phyloP scores from a whole-genome alignment of 2,888 invertebrate genomes.

The Agapostemon virescens region DNA sequence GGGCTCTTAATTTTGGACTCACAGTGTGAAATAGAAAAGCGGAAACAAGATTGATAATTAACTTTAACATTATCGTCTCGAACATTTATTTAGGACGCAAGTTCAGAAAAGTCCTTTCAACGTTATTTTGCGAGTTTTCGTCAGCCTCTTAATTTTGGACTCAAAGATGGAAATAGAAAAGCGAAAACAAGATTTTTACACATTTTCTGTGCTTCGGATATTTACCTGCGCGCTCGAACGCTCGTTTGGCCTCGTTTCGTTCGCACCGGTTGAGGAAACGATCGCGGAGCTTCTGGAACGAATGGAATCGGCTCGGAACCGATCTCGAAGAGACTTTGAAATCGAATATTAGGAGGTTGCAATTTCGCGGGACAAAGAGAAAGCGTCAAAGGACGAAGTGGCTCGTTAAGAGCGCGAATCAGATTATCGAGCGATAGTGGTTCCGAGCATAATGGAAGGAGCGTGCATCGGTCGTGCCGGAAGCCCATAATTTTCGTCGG shows the following conservation, averaged over 20 bases:
- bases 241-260: no score
- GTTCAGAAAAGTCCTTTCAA: neutral
- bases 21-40: no score
- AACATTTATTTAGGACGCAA: no score
- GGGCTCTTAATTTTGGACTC: no score
- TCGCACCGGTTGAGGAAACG: no score
- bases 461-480: neutral
- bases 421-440: constrained; percentile 1
- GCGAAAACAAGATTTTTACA: neutral
- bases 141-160: no score
- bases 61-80: neutral
- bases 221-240: no score
- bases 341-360: neutral
- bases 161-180: no score
- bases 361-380: neutral
- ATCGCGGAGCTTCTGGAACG: neutral
- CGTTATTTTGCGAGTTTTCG: neutral
- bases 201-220: neutral
- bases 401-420: neutral
- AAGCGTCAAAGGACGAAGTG: neutral
- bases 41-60: no score
- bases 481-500: constrained; percentile 22
- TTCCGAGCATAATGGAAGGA: constrained; percentile 3
- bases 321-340: neutral
- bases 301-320: neutral